phyloP scores from a whole-genome alignment of 2,113 vertebrate genomes.

The Pardalotus punctatus region DNA sequence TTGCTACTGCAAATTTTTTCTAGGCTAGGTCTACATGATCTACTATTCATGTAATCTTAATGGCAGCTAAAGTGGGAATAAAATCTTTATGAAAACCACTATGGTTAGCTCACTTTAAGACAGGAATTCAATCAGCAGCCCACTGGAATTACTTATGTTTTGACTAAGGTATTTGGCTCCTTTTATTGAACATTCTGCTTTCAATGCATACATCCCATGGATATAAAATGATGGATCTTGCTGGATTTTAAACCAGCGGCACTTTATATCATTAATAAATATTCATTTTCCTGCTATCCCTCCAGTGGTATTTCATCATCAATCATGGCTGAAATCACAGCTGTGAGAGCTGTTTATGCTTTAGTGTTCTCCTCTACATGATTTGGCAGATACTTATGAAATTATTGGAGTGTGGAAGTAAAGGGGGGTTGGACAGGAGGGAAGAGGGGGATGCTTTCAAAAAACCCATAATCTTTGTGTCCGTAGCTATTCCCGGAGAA shows the following conservation, averaged over 20 bases:
- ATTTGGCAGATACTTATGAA: constrained; percentile 71
- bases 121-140: constrained; percentile 47
- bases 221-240: constrained; percentile 80
- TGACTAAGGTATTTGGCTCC: constrained; percentile 55
- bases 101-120: constrained; percentile 39
- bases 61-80: constrained; percentile 33
- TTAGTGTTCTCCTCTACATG: constrained; percentile 69
- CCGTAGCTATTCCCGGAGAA: constrained; percentile 46
- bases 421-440: not conserved
- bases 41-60: constrained; percentile 37
- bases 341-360: constrained; percentile 75
- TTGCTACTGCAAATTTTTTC: not conserved
- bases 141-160: constrained; percentile 66
- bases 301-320: constrained; percentile 79
- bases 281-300: constrained; percentile 80
- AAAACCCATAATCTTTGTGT: not conserved
- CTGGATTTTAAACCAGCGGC: constrained; percentile 72
- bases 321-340: constrained; percentile 79
- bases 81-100: constrained; percentile 55
- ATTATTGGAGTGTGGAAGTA: constrained; percentile 66
- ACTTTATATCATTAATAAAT: constrained; percentile 83
- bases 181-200: constrained; percentile 66
- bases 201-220: constrained; percentile 69
- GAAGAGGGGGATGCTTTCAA: not conserved
- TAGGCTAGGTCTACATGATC: not conserved